Conservation (phyloP, 2,888 invertebrate genomes). For the Zaprionus lineosus region DNA sequence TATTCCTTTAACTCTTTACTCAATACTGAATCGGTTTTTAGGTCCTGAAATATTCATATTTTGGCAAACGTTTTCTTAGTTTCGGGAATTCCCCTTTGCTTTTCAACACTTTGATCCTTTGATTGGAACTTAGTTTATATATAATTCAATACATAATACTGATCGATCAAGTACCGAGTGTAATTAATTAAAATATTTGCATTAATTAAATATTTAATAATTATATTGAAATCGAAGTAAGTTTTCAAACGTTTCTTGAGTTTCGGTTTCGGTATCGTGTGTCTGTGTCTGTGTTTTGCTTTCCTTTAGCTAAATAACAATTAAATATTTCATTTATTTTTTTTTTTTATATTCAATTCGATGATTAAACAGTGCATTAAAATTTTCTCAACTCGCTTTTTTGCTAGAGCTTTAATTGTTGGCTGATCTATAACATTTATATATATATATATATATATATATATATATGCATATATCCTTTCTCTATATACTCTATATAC, state of each 20-base stretch:
- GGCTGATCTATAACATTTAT: conserved; percentile 57
- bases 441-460: too few species aligned
- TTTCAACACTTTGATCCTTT: conserved; percentile 33
- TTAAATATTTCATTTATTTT: conserved; percentile 49
- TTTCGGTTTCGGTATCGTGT: conserved; percentile 13
- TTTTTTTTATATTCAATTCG: conserved; percentile 76
- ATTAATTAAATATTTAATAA: conserved; percentile 35
- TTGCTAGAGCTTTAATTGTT: conserved; percentile 30
- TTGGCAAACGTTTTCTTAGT: background rate
- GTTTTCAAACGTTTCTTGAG: conserved; percentile 25
- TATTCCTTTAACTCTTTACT: conserved; percentile 1
- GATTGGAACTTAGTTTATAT: conserved; percentile 46
- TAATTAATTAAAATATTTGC: conserved; percentile 28
- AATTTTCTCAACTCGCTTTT: conserved; percentile 67
- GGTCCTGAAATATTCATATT: background rate
- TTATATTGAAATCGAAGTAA: conserved; percentile 25
- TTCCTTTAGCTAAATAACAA: conserved; percentile 70
- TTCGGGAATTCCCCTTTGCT: too few species aligned
- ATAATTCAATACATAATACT: conserved; percentile 46
- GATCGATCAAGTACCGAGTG: conserved; percentile 37
- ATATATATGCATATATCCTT: too few species aligned
- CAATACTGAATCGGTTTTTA: background rate
- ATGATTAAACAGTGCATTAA: conserved; percentile 81
- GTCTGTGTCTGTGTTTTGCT: background rate
- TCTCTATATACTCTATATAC: conserved; percentile 45